Percentiles rank a stretch among this genome's conserved stretches.
These are phyloP conservation scores for Dasyornis broadbenti DNA, from an alignment of 2,113 vertebrate genomes.

Conservation along the genomic window DNA sequence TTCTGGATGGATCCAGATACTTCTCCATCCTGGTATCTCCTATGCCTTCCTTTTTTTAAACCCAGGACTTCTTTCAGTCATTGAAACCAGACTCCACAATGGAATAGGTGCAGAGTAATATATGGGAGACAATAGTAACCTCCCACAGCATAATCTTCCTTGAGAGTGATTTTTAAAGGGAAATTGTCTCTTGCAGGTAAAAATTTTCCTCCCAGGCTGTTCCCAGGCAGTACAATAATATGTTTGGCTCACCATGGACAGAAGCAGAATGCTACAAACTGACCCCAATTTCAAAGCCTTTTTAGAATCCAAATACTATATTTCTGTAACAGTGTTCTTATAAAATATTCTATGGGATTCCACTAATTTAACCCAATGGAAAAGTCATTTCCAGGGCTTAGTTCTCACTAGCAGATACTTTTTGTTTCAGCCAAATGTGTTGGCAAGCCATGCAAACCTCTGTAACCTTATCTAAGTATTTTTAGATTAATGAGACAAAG, in stretches of 20 bases:
- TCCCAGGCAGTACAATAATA: not conserved
- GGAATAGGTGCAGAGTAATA: not conserved
- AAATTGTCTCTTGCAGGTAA: not conserved
- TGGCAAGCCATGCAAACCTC: not conserved
- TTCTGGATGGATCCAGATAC: not conserved
- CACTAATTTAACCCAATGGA: not conserved
- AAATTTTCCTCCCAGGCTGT: not conserved
- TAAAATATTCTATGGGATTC: not conserved
- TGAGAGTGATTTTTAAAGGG: not conserved
- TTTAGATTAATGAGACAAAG: constrained; percentile 23
- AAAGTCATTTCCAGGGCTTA: not conserved
- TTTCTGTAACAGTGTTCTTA: not conserved
- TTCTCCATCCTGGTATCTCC: not conserved
- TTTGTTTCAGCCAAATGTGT: not conserved
- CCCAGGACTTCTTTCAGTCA: not conserved
- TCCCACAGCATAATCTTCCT: not conserved
- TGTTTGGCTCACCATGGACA: not conserved
- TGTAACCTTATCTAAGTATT: constrained; percentile 4
- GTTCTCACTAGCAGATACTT: not conserved
- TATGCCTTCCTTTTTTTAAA: not conserved
- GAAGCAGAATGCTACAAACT: not conserved
- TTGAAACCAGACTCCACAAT: not conserved
- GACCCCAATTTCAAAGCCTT: not conserved
- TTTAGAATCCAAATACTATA: not conserved
- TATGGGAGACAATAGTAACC: not conserved